Evolutionary conservation across 1,140 invertebrate genomes (phyloP).

Genomic region (Conus ventricosus): DNA sequence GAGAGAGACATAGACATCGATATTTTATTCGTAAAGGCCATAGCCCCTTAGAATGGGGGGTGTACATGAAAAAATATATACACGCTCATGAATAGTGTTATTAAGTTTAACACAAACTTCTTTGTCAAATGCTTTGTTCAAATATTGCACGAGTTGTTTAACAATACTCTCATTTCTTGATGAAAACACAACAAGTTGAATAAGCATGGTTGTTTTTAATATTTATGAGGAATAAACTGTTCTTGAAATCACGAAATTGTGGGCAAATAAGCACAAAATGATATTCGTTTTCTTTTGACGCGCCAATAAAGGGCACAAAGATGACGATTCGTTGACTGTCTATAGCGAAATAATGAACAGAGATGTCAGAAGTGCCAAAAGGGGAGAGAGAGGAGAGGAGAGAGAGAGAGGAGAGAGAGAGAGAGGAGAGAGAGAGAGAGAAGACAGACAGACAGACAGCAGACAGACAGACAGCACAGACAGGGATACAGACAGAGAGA

Average conservation of each 20-base stretch:
- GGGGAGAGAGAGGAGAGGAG: too few species aligned
- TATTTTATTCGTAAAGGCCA: background rate
- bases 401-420: too few species aligned
- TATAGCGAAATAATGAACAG: too few species aligned
- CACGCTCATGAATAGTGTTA: background rate
- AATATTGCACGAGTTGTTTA: background rate
- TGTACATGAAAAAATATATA: background rate
- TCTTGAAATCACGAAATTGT: background rate
- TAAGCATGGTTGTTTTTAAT: background rate
- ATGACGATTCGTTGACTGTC: background rate
- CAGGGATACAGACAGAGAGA: too few species aligned
- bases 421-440: too few species aligned
- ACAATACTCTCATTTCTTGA: background rate
- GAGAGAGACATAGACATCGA: background rate
- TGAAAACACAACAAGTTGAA: background rate
- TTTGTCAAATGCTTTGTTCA: background rate
- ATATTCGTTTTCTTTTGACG: background rate
- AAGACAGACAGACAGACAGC: too few species aligned
- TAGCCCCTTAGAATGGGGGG: background rate
- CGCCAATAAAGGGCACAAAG: background rate
- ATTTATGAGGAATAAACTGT: background rate
- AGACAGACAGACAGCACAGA: too few species aligned
- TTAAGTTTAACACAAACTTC: background rate
- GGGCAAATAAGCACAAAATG: background rate
- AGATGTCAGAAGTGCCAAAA: background rate